These are phyloP conservation scores for Neodon shergylaensis DNA, from an alignment of 2,113 vertebrate genomes.

Conservation along the genomic window DNA sequence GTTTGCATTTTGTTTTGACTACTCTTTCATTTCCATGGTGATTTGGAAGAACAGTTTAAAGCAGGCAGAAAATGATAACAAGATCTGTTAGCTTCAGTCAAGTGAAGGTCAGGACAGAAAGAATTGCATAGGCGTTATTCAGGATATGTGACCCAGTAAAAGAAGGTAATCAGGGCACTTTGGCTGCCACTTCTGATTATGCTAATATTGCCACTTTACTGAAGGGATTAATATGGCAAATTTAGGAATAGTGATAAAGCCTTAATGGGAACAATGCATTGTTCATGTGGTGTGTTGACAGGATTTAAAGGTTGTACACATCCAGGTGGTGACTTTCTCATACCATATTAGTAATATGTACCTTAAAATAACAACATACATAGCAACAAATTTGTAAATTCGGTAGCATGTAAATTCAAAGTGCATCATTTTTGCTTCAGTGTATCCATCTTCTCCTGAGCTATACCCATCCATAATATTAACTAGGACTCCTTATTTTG, in stretches of 20 bases:
- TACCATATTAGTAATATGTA: slow-evolving; percentile 26
- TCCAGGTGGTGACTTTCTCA: not conserved
- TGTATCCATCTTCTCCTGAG: not conserved
- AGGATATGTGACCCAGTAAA: not conserved
- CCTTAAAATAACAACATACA: not conserved
- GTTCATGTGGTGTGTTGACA: not conserved
- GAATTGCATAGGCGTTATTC: not conserved
- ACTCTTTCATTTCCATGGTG: slow-evolving; percentile 64
- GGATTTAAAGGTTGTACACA: not conserved
- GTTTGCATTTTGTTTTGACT: slow-evolving; percentile 78
- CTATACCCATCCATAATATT: not conserved
- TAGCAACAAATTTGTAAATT: slow-evolving; percentile 37
- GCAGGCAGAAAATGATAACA: slow-evolving; percentile 54
- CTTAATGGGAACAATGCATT: not conserved
- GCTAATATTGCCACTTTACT: slow-evolving; percentile 18
- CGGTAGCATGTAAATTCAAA: not conserved
- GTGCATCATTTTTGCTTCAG: not conserved
- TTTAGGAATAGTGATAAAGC: not conserved
- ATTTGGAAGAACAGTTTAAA: slow-evolving; percentile 67
- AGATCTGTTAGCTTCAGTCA: slow-evolving; percentile 45
- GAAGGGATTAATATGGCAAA: not conserved
- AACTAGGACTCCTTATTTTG: not conserved
- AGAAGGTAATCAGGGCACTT: not conserved
- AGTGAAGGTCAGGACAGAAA: slow-evolving; percentile 37
- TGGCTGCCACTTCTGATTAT: not conserved